Percentiles rank a stretch among this genome's conserved stretches.
phyloP scores from a whole-genome alignment of 2,113 vertebrate genomes.

The Coptodon rendalli region DNA sequence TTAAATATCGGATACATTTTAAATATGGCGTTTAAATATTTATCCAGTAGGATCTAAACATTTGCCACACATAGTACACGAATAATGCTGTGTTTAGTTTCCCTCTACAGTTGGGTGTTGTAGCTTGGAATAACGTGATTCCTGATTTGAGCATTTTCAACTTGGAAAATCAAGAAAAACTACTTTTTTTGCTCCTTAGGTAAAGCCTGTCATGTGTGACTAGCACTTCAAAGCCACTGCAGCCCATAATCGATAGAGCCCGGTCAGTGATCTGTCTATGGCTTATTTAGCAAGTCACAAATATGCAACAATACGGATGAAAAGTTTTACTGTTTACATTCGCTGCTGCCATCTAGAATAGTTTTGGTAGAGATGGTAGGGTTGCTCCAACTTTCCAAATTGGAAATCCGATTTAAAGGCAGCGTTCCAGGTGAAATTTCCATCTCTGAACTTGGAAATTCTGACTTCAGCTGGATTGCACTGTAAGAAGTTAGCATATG shows the following conservation, averaged over 20 bases:
- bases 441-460: neutral
- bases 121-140: neutral
- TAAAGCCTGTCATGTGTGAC: neutral
- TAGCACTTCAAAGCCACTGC: neutral
- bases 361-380: neutral
- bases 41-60: neutral
- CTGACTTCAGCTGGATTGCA: neutral
- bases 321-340: neutral
- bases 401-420: neutral
- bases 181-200: neutral
- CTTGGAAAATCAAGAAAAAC: neutral
- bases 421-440: neutral
- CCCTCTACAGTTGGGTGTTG: neutral
- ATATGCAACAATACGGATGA: neutral
- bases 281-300: neutral
- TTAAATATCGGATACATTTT: too few species aligned
- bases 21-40: neutral
- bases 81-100: neutral
- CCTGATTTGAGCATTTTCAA: neutral
- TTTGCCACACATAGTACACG: neutral
- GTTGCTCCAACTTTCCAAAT: neutral
- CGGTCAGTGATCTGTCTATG: accelerated
- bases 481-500: neutral
- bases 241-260: neutral
- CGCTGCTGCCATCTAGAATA: neutral